Base-by-base conservation (phyloP, 2,888 invertebrate species). In the Pogonocherus hispidulus region DNA sequence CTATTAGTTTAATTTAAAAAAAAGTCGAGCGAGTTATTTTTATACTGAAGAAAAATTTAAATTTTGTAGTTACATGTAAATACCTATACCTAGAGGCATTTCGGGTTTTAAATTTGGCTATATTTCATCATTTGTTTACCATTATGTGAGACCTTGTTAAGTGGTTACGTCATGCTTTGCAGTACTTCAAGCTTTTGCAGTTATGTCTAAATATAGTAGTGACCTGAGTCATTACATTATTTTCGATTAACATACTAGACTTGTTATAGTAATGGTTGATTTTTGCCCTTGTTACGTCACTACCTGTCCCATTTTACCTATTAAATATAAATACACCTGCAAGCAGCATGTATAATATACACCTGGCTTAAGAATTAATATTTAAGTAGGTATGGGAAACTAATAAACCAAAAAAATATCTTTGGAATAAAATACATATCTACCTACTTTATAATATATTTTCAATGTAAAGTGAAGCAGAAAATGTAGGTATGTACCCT, bases 171-270 rank as follows among this genome's bases (percentile, higher is more conserved):
- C 76, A 78, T 63, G 19, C 19, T 19, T 56, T 76, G n/a, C n/a
- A n/a, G n/a, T n/a, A n/a, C n/a, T n/a, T n/a, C n/a, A n/a, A n/a
- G n/a, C n/a, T n/a, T n/a, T n/a, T n/a, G 73, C 71, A 72, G 68
- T 72, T 79, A 69, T 72, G 69, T 76, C 81, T 81, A 81, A 74
- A 82, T 81, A 78, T 82, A 82, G 82, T 66, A 71, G 72, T 82
- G 82, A 82, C 74, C 74, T 76, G 74, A 74, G 55, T 78, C 76
- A 75, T 69, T 66, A 71, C 76, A 75, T 69, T 66, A 71, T 67
- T 66, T 66, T 59, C 67, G 67, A 72, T 72, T 74, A 73, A 69
- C 72, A 70, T 72, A 75, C 20, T 37, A 55, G 55, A 55, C 19
- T 27, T 27, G 27, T 47, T 3, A 63, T 59, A 44, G 63, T 62